Conservation (phyloP, 2,888 invertebrate genomes). For the Scaptodrosophila latifasciaeformis region DNA sequence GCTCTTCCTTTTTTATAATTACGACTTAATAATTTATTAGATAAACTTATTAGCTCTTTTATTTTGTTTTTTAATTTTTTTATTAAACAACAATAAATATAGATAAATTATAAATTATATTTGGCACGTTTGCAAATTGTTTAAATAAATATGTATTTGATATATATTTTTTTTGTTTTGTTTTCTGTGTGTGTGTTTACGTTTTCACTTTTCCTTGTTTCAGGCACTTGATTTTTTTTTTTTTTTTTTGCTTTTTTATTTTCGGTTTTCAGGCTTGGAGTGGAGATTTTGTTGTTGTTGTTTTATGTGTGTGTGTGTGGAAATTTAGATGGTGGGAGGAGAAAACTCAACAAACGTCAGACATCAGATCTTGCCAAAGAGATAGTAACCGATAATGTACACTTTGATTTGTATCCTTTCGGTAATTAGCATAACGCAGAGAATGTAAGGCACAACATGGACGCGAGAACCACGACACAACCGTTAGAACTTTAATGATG, state of each 20-base stretch:
- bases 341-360: slow-evolving; percentile 39
- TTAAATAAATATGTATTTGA: slow-evolving; percentile 28
- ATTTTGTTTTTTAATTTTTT: slow-evolving; percentile 3
- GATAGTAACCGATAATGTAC: slow-evolving; percentile 73
- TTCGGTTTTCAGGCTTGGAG: neutral
- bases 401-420: slow-evolving; percentile 71
- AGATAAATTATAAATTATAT: slow-evolving; percentile 63
- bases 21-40: slow-evolving; percentile 59
- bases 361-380: slow-evolving; percentile 67
- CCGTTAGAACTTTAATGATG: slow-evolving; percentile 54
- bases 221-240: neutral
- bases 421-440: slow-evolving; percentile 72
- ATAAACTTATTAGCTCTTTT: slow-evolving; percentile 65
- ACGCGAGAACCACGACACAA: slow-evolving; percentile 42
- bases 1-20: slow-evolving; percentile 45
- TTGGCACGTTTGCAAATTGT: slow-evolving; percentile 61
- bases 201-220: neutral
- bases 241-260: neutral
- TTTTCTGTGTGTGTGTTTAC: slow-evolving; percentile 8
- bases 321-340: slow-evolving; percentile 19
- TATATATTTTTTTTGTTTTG: slow-evolving; percentile 8
- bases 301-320: slow-evolving; percentile 9
- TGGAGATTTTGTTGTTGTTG: slow-evolving; percentile 15
- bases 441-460: slow-evolving; percentile 60
- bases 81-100: slow-evolving; percentile 57